Base-by-base conservation (phyloP, 2,888 invertebrate species). In the Mimachlamys varia region DNA sequence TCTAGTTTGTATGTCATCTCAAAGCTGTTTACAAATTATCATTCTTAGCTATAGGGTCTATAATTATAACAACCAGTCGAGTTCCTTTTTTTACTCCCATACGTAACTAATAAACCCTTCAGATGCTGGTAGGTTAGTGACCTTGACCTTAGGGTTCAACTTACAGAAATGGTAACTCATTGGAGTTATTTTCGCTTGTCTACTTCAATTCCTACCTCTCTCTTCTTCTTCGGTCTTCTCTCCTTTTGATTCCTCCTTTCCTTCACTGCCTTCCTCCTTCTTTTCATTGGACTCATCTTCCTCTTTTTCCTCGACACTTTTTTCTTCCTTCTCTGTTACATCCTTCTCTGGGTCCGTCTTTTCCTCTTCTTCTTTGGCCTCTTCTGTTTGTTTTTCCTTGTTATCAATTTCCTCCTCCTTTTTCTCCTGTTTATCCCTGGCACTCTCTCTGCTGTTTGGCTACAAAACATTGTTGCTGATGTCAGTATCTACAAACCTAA, bases 231-330 rank as follows among this genome's bases (percentile, higher is more conserved):
- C 92, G 89, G 91, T 91, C 22, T 91, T 92, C 19, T 90, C 89
- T 37, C 92, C 92, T 76, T 90, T 89, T 88, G 93, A 90, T 62
- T 93, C 93, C 55, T 92, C 93, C 58, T 91, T 91, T 89, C 93
- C 93, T 58, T 92, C 93, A 38, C 92, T 92, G 33, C 89, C 89
- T 13, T 90, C 90, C 88, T 88, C 89, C n/a, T 90, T 90, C 49
- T 91, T 91, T 22, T 90, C 91, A 87, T 92, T 90, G n/a, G 92
- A 89, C 49, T 90, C 91, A 44, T 92, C 90, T 88, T 93, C 89
- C 62, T 58, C 90, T 44, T 88, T 87, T 49, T 92, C 89, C 50
- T 92, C 92, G 37, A 92, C 92, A n/a, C 90, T 92, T 38, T 93
- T 92, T 87, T 88, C 91, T 88, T 92, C 91, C 50, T 92, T 91